These are phyloP conservation scores for Phalanger gymnotis DNA, from an alignment of 2,797 vertebrate genomes.

Conservation along the genomic window DNA sequence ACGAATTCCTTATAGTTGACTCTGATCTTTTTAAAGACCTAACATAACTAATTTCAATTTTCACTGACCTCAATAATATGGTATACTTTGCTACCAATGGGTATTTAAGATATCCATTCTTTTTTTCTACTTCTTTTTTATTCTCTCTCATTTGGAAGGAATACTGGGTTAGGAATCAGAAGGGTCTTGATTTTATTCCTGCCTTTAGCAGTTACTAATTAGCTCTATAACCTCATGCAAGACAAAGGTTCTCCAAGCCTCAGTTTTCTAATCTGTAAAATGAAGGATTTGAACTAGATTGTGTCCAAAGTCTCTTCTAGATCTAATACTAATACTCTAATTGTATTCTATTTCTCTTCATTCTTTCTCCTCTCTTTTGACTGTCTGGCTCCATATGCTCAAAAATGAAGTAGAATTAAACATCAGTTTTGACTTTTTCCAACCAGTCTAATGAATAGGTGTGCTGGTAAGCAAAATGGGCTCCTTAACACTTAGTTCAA, in stretches of 20 bases:
- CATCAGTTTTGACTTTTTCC: neutral
- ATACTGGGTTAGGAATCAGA: neutral
- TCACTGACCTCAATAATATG: neutral
- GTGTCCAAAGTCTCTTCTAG: neutral
- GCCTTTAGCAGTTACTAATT: neutral
- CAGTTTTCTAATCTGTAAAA: neutral
- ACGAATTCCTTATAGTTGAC: conserved; percentile 37
- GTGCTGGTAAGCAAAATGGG: no score
- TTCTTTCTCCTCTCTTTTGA: neutral
- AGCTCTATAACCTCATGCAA: neutral
- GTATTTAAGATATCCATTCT: neutral
- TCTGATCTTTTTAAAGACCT: conserved; percentile 26
- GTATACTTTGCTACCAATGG: neutral
- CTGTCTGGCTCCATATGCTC: neutral
- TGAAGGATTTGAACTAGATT: neutral
- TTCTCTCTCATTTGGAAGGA: neutral
- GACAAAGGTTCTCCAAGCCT: neutral
- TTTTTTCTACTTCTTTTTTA: neutral
- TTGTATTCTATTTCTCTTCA: neutral
- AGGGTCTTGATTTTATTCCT: neutral
- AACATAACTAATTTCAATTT: neutral
- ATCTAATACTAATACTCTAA: neutral
- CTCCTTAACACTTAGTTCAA: no score
- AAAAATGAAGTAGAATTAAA: neutral
- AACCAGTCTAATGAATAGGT: no score